Base-by-base conservation (phyloP, 2,797 vertebrate genomes). In the Peromyscus eremicus region DNA sequence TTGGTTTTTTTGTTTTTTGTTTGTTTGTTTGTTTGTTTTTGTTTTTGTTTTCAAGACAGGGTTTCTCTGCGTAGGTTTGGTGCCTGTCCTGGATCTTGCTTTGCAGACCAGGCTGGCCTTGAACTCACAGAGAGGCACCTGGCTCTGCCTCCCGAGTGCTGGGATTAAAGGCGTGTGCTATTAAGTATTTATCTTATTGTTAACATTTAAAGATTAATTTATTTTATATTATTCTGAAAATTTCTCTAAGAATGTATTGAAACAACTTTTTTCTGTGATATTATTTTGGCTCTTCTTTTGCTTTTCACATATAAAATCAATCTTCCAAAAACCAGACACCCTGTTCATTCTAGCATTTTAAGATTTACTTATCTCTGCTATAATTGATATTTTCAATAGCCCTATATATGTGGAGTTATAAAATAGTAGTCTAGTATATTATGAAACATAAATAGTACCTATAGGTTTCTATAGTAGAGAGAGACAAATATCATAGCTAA, bases 221-320 rank as follows among this genome's bases (percentile, higher is more conserved):
- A 68, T 68, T 96, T 93, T 90, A 9, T 37, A 76, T 80, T 79
- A 4, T 73, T 88, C 95, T 62, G 1, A 64, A 94, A 75, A 46
- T 57, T 60, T 89, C 0, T 70, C 7, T 62, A 46, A 46, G 60
- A 64, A 37, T 29, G 19, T 92, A 40, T 32, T 64, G 60, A 92
- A 94, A 76, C 64, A 5, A 64, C 16, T 75, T 1, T 82, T 95
- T 92, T 77, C 4, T 77, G 19, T 34, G 77, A 55, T 94, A 95
- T 9, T 89, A 23, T 82, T 64, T 79, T 70, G 25, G 4, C 79
- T 6, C 82, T 25, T 40, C 49, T 82, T 95, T 96, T 92, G 32
- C 91, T 43, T 95, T 37, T 71, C 43, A 91, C 12, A 27, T 73
- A 76, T 94, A 92, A 95, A 95, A 92, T 94, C 68, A 95, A 1